A percentile compares a stretch with the other conserved stretches of the same genome.
Evolutionary conservation across 2,113 vertebrate species (phyloP).

Genomic region (Ciconia stormi): DNA sequence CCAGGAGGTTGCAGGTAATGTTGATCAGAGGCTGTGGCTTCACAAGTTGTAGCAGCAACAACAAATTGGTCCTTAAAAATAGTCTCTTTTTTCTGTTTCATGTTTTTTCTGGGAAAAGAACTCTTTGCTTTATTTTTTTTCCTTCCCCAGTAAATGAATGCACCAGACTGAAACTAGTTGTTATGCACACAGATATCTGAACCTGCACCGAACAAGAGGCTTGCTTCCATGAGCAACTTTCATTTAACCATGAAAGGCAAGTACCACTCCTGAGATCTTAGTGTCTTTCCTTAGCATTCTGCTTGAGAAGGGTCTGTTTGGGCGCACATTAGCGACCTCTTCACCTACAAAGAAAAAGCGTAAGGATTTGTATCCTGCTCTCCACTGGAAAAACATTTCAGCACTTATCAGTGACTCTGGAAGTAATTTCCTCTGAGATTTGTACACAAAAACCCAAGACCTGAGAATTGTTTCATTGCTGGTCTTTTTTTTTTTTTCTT

Average conservation of each 20-base stretch:
- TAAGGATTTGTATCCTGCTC: constrained; percentile 7
- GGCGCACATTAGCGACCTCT: background rate
- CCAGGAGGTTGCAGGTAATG: background rate
- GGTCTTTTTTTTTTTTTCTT: too few species aligned
- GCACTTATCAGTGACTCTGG: constrained; percentile 17
- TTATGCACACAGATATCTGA: background rate
- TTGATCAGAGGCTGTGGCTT: constrained; percentile 34
- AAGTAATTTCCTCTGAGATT: constrained; percentile 48
- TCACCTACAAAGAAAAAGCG: constrained; percentile 7
- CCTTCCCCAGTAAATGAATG: background rate
- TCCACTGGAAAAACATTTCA: constrained; percentile 1
- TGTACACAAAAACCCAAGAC: constrained; percentile 1
- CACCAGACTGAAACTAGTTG: background rate
- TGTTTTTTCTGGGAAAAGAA: background rate
- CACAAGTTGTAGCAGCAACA: background rate
- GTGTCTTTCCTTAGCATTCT: background rate
- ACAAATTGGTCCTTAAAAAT: constrained; percentile 47
- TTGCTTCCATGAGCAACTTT: background rate
- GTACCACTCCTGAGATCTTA: background rate
- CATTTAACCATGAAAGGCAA: constrained; percentile 12
- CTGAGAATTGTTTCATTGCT: constrained; percentile 1
- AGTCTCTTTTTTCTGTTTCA: background rate
- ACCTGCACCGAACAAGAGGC: background rate
- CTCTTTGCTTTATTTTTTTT: background rate
- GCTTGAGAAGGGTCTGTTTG: background rate